phyloP scores from a whole-genome alignment of 1,140 invertebrate genomes.

The Capitella teleta region DNA sequence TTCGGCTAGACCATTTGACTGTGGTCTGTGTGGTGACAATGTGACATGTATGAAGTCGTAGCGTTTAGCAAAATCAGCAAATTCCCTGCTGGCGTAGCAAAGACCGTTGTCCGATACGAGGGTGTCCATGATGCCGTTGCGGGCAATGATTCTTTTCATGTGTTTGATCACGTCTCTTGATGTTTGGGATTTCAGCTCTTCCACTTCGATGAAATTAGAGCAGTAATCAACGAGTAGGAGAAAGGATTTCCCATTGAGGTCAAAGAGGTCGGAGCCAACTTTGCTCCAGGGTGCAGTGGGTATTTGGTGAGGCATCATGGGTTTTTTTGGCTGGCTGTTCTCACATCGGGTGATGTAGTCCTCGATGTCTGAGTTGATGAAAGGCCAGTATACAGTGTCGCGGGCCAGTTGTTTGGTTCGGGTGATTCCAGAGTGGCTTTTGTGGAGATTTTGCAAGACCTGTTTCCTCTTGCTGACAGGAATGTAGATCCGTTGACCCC shows the following conservation, averaged over 20 bases:
- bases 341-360: constrained; percentile 5
- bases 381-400: constrained; percentile 18
- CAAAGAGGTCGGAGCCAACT: constrained; percentile 10
- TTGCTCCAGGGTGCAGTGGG: constrained; percentile 8
- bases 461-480: no score
- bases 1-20: constrained; percentile 19
- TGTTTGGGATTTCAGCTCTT: constrained; percentile 8
- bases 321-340: constrained; percentile 1
- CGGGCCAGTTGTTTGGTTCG: constrained; percentile 13
- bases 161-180: constrained; percentile 12
- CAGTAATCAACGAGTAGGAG: constrained; percentile 16
- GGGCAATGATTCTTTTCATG: constrained; percentile 16
- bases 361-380: constrained; percentile 15
- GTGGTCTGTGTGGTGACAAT: constrained; percentile 13
- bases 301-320: constrained; percentile 1
- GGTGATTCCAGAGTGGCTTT: not conserved
- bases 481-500: no score
- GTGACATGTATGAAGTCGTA: no score
- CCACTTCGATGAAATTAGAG: constrained; percentile 14
- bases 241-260: constrained; percentile 11
- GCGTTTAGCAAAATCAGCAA: no score
- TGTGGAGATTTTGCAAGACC: no score
- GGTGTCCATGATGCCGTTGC: constrained; percentile 15
- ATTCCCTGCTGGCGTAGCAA: constrained; percentile 15
- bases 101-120: constrained; percentile 19